These are phyloP conservation scores for Crenichthys baileyi DNA, from an alignment of 2,797 vertebrate species.

Conservation along the genomic window DNA sequence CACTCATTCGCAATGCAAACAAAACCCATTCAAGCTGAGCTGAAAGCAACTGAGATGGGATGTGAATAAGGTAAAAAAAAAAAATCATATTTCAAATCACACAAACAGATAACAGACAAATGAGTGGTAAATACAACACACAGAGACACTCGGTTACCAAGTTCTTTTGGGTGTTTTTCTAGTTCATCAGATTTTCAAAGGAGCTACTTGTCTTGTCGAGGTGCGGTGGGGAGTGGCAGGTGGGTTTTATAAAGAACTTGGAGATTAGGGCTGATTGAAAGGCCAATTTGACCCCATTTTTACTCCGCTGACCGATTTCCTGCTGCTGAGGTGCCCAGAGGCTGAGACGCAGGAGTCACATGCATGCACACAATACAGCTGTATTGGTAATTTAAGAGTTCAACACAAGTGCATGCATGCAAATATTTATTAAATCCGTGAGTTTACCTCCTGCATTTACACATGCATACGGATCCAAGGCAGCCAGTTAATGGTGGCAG, in stretches of 20 bases:
- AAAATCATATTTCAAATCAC: slow-evolving; percentile 23
- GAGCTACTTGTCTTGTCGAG: slow-evolving; percentile 57
- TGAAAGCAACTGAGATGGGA: slow-evolving; percentile 38
- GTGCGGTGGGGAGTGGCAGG: slow-evolving; percentile 41
- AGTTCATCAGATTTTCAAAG: slow-evolving; percentile 70
- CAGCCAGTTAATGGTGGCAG: slow-evolving; percentile 7
- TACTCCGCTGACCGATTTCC: slow-evolving; percentile 71
- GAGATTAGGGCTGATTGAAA: slow-evolving; percentile 79
- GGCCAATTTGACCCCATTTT: slow-evolving; percentile 82
- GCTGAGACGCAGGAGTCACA: slow-evolving; percentile 48
- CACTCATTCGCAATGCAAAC: slow-evolving; percentile 70
- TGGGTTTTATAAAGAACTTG: slow-evolving; percentile 72
- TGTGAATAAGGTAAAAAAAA: slow-evolving; percentile 26
- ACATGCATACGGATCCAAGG: slow-evolving; percentile 1
- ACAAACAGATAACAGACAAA: slow-evolving; percentile 9
- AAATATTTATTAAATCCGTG: slow-evolving; percentile 19
- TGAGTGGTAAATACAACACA: slow-evolving; percentile 19
- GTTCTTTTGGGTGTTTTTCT: slow-evolving; percentile 56
- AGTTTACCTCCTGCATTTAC: background rate
- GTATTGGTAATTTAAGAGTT: slow-evolving; percentile 39
- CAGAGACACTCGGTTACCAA: slow-evolving; percentile 8
- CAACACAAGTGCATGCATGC: slow-evolving; percentile 22
- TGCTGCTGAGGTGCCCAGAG: slow-evolving; percentile 44
- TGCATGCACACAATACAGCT: slow-evolving; percentile 20
- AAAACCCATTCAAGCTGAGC: slow-evolving; percentile 61